Conservation (phyloP, 2,113 vertebrate species). For the Cacatua alba region DNA sequence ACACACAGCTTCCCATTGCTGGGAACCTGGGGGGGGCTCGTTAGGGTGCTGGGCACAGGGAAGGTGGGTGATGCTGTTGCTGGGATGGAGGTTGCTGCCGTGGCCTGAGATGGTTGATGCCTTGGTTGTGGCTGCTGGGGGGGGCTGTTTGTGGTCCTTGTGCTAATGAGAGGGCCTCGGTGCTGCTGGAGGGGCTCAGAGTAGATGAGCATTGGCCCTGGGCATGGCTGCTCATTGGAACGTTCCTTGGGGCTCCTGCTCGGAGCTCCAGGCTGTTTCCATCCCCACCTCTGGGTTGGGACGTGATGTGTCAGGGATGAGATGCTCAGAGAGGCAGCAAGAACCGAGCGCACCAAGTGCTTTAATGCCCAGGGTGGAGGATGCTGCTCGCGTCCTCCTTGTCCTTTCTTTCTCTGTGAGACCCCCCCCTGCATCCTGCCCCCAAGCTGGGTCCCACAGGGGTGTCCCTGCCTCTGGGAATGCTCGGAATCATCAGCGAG, state of each 20-base stretch:
- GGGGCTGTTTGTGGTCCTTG: background rate
- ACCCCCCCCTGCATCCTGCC: background rate
- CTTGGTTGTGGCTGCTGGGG: background rate
- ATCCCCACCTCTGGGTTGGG: background rate
- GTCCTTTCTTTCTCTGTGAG: no score
- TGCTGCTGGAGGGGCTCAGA: background rate
- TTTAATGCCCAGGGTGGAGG: no score
- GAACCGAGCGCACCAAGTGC: accelerated
- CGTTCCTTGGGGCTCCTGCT: background rate
- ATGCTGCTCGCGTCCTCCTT: background rate
- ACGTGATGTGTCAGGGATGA: accelerated
- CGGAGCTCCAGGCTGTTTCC: background rate
- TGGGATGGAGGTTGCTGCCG: accelerated
- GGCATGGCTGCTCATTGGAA: background rate
- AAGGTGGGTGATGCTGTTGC: background rate
- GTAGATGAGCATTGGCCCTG: background rate
- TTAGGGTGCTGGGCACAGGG: background rate
- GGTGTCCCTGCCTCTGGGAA: background rate
- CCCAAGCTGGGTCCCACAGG: background rate
- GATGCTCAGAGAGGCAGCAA: accelerated
- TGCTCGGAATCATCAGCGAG: accelerated
- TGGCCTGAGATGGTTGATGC: accelerated
- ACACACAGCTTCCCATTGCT: accelerated
- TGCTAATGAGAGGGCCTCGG: background rate
- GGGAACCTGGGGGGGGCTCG: accelerated